Base-by-base conservation (phyloP, 2,888 invertebrate species). In the Operophtera brumata region DNA sequence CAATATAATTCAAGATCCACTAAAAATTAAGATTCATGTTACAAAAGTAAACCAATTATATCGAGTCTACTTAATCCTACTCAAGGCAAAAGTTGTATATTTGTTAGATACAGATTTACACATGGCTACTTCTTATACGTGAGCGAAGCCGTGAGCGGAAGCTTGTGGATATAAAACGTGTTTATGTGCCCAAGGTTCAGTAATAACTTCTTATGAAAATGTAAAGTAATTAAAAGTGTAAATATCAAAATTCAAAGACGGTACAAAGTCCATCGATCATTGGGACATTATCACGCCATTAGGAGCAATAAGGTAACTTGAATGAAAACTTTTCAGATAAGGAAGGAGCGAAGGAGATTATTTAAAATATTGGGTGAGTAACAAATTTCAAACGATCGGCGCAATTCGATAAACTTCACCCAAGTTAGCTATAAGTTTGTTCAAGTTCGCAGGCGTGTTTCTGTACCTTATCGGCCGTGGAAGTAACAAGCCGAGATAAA, bases 401-500 rank as follows among this genome's bases (percentile, higher is more conserved):
- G 80, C 82, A 86, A 86, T 88, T 87, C 84, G 78, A 78, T 83
- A 86, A 87, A 82, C 84, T 78, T 71, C 71, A 59, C 65, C 69
- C 55, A 85, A 87, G 82, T 86, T 85, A 66, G 75, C 71, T 67
- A 73, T 72, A 77, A 85, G 78, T 84, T 82, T 73, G 66, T 64
- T 41, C 60, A 80, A 86, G 78, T 84, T 85, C 71, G 71, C 77
- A 75, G 74, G 76, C 82, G 78, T 85, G 86, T 84, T 82, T 80
- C 82, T 77, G 75, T 78, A 81, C 82, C 82, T 88, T 88, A 88
- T 86, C 88, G 80, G 76, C 81, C 75, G 78, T 79, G 72, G 80
- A 84, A 85, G 86, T 85, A 86, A 84, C 86, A 86, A 82, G 82
- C 82, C 75, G 84, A 88, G 88, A 87, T 89, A 88, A 89, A 88